Evolutionary conservation across 2,113 vertebrate genomes (phyloP).

Genomic region (Ictalurus furcatus): DNA sequence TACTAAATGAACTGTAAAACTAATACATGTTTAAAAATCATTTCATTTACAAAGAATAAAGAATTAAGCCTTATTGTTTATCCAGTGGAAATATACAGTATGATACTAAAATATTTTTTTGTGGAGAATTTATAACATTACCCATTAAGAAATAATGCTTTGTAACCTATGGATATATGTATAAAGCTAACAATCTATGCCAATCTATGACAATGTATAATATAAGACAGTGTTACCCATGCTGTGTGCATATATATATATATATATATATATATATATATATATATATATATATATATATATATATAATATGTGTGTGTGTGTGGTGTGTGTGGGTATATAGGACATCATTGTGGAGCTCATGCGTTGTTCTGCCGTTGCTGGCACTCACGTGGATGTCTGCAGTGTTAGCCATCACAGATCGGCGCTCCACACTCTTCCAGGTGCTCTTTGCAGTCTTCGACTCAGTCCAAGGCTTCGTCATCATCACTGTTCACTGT

Average conservation of each 20-base stretch:
- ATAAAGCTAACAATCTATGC: background rate
- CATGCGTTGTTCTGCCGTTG: slow-evolving; percentile 90
- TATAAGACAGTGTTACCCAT: no score
- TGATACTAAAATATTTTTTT: background rate
- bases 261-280: no score
- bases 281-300: slow-evolving; percentile 15
- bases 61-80: background rate
- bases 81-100: background rate
- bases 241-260: background rate
- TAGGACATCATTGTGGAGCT: slow-evolving; percentile 88
- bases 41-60: background rate
- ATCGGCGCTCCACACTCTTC: slow-evolving; percentile 92
- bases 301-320: slow-evolving; percentile 46
- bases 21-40: background rate
- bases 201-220: no score
- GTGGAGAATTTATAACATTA: background rate
- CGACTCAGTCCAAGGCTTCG: slow-evolving; percentile 95
- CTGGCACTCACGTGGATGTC: slow-evolving; percentile 99
- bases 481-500: slow-evolving; percentile 96
- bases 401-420: slow-evolving; percentile 96
- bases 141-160: background rate
- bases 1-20: background rate
- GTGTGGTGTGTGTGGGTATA: slow-evolving; percentile 58
- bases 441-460: slow-evolving; percentile 94
- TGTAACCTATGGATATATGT: background rate